Conservation (phyloP, 2,797 vertebrate species). For the Psittacula derbiana region DNA sequence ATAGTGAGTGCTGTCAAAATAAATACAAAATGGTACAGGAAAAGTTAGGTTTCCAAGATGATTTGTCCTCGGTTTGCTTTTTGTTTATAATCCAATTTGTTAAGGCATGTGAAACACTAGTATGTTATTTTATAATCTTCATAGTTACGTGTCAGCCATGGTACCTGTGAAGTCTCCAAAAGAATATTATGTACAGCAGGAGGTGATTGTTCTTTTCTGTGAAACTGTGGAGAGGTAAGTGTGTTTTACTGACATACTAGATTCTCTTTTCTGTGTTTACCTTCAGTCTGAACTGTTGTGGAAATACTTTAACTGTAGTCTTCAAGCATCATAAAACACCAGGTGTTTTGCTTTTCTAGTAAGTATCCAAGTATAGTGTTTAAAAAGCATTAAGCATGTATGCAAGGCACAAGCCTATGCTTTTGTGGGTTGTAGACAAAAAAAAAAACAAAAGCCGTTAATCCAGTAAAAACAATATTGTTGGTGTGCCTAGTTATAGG, state of each 20-base stretch:
- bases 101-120: not conserved
- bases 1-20: not conserved
- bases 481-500: not conserved
- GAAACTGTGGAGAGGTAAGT: constrained; percentile 96
- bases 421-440: not conserved
- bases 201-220: constrained; percentile 97
- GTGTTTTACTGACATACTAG: not conserved
- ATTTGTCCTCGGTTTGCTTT: not conserved
- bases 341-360: not conserved
- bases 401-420: not conserved
- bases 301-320: not conserved
- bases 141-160: constrained; percentile 97
- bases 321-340: not conserved
- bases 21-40: not conserved
- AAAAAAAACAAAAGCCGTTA: not conserved
- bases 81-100: not conserved
- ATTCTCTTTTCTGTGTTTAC: not conserved
- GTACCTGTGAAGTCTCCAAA: constrained; percentile 97
- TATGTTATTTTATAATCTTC: not conserved
- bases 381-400: not conserved
- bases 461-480: not conserved
- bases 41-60: not conserved
- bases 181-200: constrained; percentile 97
- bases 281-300: not conserved
- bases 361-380: not conserved